A percentile compares a stretch with the other conserved stretches of the same genome.
phyloP scores from a whole-genome alignment of 2,888 invertebrate species.

The Trypoxylon attenuatum region DNA sequence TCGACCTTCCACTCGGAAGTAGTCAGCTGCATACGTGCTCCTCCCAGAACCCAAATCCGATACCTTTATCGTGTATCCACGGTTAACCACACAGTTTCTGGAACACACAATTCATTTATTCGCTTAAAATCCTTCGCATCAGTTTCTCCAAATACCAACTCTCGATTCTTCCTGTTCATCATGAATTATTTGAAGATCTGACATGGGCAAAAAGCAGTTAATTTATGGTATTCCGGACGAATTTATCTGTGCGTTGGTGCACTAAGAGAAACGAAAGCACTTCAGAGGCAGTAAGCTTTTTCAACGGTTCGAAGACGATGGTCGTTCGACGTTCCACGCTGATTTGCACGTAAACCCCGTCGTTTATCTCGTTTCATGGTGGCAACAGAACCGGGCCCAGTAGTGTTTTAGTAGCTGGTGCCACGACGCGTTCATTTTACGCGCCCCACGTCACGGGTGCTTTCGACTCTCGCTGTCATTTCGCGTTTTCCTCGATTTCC shows the following conservation, averaged over 20 bases:
- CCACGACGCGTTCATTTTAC: slow-evolving; percentile 38
- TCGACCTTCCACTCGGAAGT: slow-evolving; percentile 84
- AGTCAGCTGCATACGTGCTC: slow-evolving; percentile 84
- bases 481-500: slow-evolving; percentile 1
- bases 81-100: slow-evolving; percentile 90
- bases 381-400: slow-evolving; percentile 1
- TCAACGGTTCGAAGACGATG: slow-evolving; percentile 14
- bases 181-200: no score
- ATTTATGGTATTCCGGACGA: no score
- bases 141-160: no score
- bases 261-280: slow-evolving; percentile 16
- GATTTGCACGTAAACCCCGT: slow-evolving; percentile 43
- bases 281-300: slow-evolving; percentile 8
- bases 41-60: slow-evolving; percentile 85
- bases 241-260: no score
- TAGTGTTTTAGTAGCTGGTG: slow-evolving; percentile 32
- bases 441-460: slow-evolving; percentile 5
- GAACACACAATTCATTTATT: no score
- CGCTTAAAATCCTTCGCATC: no score
- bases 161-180: no score
- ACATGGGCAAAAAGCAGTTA: no score
- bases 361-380: slow-evolving; percentile 33
- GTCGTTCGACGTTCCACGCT: slow-evolving; percentile 40
- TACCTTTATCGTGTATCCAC: slow-evolving; percentile 83
- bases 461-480: slow-evolving; percentile 1